Evolutionary conservation across 2,113 vertebrate species (phyloP), one percentile per base, ranked within the genome.

Genomic region (Eptesicus fuscus): DNA sequence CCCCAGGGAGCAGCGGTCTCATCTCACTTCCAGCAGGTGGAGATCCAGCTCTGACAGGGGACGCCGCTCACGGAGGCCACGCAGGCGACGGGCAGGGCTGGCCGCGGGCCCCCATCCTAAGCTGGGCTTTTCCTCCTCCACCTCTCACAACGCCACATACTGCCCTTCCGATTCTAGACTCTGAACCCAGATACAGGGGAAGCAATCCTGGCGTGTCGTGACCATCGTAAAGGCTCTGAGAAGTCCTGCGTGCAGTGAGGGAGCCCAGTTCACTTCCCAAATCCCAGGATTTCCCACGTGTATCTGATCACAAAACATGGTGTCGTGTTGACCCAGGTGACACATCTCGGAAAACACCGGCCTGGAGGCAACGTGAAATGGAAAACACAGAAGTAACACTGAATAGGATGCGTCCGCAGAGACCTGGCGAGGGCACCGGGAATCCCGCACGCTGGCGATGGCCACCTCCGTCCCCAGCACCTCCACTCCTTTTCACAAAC

Each of bases 171-270:
- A 35, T 25, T 28, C 61, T 0, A 14, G 61, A n/a, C 40, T 12
- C 77, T 0, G 63, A 5, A 16, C 18, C 59, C 30, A 12, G 37
- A n/a, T 0, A n/a, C 14, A 59, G 4, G n/a, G 2, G 4, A 59
- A 13, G 25, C 10, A 4, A 40, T 47, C 37, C 83, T 56, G 11
- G 49, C 14, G 10, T 2, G 23, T 32, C 28, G 8, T 0, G 2
- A 17, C 59, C 79, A 71, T n/a, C 23, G 28, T 16, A 49, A 80
- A 86, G 88, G 40, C 42, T 85, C 92, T 56, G 74, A 82, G 42
- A 76, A 79, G 79, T 74, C 42, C 53, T 0, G 16, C 32, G 16
- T 0, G 16, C 32, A 14, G 49, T 0, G 10, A 53, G 49, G 16
- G 44, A 40, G 32, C 11, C 63, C 16, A 8, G 25, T 7, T 89